A percentile compares a stretch with the other conserved stretches of the same genome.
phyloP scores from a whole-genome alignment of 2,797 vertebrate species.

The Sebastes cheni region DNA sequence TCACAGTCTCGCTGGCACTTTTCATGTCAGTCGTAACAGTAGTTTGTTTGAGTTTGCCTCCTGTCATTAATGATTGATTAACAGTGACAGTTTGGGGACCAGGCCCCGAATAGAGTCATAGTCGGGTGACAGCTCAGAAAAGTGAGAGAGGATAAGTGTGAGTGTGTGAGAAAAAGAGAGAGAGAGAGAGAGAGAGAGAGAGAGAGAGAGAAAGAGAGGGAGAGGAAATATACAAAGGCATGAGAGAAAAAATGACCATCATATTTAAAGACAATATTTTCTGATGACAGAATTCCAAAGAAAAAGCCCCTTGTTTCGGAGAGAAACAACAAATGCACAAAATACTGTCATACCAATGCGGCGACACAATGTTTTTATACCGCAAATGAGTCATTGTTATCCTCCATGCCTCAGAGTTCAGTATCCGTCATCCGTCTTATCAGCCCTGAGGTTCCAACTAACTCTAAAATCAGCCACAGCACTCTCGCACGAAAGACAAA shows the following conservation, averaged over 20 bases:
- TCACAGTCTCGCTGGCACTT: constrained; percentile 23
- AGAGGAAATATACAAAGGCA: neutral
- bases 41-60: constrained; percentile 43
- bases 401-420: constrained; percentile 21
- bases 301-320: neutral
- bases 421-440: constrained; percentile 36
- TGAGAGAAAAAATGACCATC: neutral
- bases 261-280: neutral
- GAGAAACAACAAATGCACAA: constrained; percentile 12
- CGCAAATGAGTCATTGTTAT: constrained; percentile 39
- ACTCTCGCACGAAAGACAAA: constrained; percentile 22
- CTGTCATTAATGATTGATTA: constrained; percentile 61
- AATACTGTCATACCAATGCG: neutral
- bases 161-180: neutral
- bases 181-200: neutral
- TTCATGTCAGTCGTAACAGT: constrained; percentile 26
- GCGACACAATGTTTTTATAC: constrained; percentile 31
- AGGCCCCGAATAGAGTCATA: constrained; percentile 27
- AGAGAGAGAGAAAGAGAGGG: neutral
- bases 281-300: constrained; percentile 27
- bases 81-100: constrained; percentile 52
- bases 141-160: neutral
- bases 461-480: constrained; percentile 35
- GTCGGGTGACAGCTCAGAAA: constrained; percentile 21
- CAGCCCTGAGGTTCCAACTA: constrained; percentile 29